Conservation (phyloP, 2,113 vertebrate species). For the Tretioscincus oriximinensis region DNA sequence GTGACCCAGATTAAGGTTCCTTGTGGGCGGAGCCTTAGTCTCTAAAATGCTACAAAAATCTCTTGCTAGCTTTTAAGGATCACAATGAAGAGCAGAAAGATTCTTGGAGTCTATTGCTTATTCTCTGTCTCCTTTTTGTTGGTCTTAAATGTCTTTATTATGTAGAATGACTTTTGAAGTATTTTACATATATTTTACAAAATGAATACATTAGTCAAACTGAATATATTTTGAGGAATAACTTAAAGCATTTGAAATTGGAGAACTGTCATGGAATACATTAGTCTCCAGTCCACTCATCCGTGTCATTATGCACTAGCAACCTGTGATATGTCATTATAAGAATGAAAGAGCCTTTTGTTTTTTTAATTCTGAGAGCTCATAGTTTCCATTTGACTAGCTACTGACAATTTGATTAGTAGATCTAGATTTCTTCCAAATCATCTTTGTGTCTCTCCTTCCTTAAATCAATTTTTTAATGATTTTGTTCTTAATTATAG, state of each 20-base stretch:
- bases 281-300: slow-evolving; percentile 56
- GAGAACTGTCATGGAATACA: slow-evolving; percentile 51
- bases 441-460: slow-evolving; percentile 20
- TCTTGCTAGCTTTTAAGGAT: no score
- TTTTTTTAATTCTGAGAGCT: slow-evolving; percentile 54
- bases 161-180: not conserved
- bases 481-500: not conserved
- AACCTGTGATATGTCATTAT: slow-evolving; percentile 62
- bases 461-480: slow-evolving; percentile 37
- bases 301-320: slow-evolving; percentile 56
- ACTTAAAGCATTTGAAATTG: not conserved
- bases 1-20: no score
- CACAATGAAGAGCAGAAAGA: no score
- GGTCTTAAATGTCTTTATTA: not conserved
- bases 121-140: not conserved
- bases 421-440: slow-evolving; percentile 31
- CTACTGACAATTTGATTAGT: slow-evolving; percentile 63
- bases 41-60: no score
- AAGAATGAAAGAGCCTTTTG: slow-evolving; percentile 69
- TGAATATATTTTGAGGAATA: slow-evolving; percentile 1
- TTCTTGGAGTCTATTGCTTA: not conserved
- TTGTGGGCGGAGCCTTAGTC: no score
- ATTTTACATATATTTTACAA: not conserved
- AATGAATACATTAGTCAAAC: not conserved
- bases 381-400: slow-evolving; percentile 60